Evolutionary conservation across 92 coral and sea anemone species (phyloP).

Genomic region (Plumapathes pennacea): DNA sequence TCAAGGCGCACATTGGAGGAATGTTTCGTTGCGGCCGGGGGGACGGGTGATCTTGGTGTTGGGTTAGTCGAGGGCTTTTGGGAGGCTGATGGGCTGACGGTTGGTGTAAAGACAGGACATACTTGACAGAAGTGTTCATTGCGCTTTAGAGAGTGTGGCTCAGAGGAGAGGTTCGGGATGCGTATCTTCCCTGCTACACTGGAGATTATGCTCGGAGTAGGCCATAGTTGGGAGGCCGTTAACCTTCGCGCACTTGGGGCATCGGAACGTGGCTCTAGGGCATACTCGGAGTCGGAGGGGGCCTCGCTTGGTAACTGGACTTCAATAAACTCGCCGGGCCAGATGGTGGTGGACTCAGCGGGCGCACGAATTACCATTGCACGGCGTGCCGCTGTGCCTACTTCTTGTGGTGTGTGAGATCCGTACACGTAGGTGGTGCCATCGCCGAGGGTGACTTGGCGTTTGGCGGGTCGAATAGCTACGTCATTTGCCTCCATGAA

Average conservation of each 20-base stretch:
- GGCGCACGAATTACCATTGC: constrained; percentile 38
- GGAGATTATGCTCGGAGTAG: constrained; percentile 48
- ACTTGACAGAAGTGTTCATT: constrained; percentile 46
- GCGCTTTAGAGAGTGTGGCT: constrained; percentile 32
- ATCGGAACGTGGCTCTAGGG: constrained; percentile 42
- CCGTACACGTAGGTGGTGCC: constrained; percentile 36
- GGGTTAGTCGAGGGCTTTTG: too few species aligned
- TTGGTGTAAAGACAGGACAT: too few species aligned
- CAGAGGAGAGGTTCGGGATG: constrained; percentile 26
- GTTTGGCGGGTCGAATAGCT: constrained; percentile 44
- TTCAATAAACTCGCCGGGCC: constrained; percentile 68
- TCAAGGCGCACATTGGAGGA: constrained; percentile 31
- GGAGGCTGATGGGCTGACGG: too few species aligned
- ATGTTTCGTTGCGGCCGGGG: too few species aligned
- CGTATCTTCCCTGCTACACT: constrained; percentile 40
- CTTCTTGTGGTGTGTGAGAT: constrained; percentile 3
- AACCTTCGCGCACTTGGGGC: background rate
- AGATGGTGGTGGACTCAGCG: constrained; percentile 21
- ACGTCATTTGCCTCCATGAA: constrained; percentile 49
- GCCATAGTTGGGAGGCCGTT: constrained; percentile 32
- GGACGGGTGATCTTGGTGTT: too few species aligned
- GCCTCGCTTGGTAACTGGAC: too few species aligned
- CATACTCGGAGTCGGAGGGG: too few species aligned
- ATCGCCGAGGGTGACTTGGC: constrained; percentile 27
- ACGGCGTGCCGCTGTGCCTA: constrained; percentile 5